Percentiles rank a stretch among this genome's conserved stretches.
phyloP scores from a whole-genome alignment of 2,113 vertebrate species.

The Raja brachyura region DNA sequence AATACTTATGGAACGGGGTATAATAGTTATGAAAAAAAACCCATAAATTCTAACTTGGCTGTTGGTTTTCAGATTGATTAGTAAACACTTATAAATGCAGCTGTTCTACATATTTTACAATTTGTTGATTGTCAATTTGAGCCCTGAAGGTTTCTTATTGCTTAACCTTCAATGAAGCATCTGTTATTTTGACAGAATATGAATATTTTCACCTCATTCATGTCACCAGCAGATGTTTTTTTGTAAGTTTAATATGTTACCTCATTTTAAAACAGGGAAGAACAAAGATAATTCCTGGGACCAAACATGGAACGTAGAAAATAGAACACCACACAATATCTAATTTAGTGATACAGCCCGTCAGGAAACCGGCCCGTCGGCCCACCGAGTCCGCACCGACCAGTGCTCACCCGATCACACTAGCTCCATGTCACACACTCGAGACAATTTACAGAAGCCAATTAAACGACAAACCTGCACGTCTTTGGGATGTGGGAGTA shows the following conservation, averaged over 20 bases:
- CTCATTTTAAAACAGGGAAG: not conserved
- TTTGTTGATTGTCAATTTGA: not conserved
- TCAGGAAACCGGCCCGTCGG: too few species aligned
- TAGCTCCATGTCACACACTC: too few species aligned
- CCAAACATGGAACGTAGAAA: too few species aligned
- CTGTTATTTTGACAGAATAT: conserved; percentile 23
- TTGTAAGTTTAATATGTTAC: not conserved
- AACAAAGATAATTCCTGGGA: not conserved
- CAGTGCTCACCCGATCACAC: too few species aligned
- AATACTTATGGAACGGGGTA: not conserved
- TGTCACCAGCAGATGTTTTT: conserved; percentile 28
- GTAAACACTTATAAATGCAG: not conserved
- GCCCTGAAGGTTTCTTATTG: not conserved
- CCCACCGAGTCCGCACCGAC: too few species aligned
- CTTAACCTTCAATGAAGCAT: conserved; percentile 5
- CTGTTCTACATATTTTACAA: not conserved
- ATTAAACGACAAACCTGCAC: too few species aligned
- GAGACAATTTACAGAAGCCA: too few species aligned
- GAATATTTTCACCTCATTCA: conserved; percentile 18
- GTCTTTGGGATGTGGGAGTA: too few species aligned
- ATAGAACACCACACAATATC: too few species aligned
- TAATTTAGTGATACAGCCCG: too few species aligned
- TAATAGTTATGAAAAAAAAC: not conserved
- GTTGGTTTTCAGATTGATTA: not conserved
- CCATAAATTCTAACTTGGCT: not conserved